Evolutionary conservation across 2,888 invertebrate species (phyloP), one percentile per base, ranked within the genome.

Genomic region (Platerodrilus igneus): DNA sequence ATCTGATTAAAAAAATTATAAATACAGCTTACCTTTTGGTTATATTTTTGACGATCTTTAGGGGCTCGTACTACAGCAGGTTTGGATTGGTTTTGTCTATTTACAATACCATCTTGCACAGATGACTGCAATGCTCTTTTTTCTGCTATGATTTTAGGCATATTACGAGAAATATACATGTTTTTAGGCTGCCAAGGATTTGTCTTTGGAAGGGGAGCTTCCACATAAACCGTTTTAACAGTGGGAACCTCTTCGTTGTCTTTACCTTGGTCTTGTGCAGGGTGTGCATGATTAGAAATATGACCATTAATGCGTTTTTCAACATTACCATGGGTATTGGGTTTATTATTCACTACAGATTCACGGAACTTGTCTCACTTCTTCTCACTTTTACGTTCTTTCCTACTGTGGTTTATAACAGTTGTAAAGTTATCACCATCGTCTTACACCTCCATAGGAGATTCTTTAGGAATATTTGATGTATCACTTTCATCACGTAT

Each of bases 111-210:
- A 8, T 62, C 61, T 45, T 61, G 58, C 40, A 63, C 63, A 30
- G 59, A 59, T 6, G 60, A 58, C 34, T 60, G 60, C 20, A 59
- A 41, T 4, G 59, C 57, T 37, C 59, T 45, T 41, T 61, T 61
- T 23, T 57, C 58, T n/a, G n/a, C n/a, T n/a, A n/a, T n/a, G 27
- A 88, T 84, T 71, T 84, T 86, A 7, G 93, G 93, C n/a, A n/a
- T n/a, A n/a, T n/a, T n/a, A n/a, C n/a, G n/a, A n/a, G n/a, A n/a
- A n/a, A n/a, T n/a, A n/a, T n/a, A n/a, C n/a, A n/a, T n/a, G n/a
- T n/a, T n/a, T n/a, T n/a, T n/a, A n/a, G n/a, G n/a, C 72, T 79
- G 83, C 94, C 94, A 94, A 34, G 92, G 89, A 68, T 94, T 94
- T 27, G 88, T 84, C 71, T 84, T 86, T 7, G 93, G 92, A 52